Conservation (phyloP, 2,888 invertebrate species). For the Drosophila multiciliata region DNA sequence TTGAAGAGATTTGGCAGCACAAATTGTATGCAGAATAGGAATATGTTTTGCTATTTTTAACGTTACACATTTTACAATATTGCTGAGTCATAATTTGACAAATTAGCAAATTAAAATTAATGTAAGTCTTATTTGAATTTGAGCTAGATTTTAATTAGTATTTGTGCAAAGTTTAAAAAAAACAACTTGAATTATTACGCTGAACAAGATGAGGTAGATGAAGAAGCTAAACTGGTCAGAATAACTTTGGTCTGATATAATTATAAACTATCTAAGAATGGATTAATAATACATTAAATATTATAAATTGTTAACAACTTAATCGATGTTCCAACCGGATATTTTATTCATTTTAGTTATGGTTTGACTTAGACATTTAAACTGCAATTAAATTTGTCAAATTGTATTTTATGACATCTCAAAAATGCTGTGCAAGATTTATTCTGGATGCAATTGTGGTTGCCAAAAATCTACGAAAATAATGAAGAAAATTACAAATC, state of each 20-base stretch:
- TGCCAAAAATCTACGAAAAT: too few species aligned
- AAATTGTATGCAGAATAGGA: background rate
- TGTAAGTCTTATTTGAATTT: background rate
- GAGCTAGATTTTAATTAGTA: background rate
- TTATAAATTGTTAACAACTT: background rate
- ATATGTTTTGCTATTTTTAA: background rate
- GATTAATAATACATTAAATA: background rate
- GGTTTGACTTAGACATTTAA: background rate
- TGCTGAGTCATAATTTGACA: background rate
- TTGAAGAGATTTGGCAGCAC: background rate
- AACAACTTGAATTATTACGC: background rate
- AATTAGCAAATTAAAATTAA: rapidly evolving
- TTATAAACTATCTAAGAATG: background rate
- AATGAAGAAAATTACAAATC: too few species aligned
- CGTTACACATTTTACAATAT: background rate
- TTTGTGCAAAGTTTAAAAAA: background rate
- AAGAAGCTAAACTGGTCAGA: background rate
- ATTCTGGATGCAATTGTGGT: too few species aligned
- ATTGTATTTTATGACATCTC: background rate
- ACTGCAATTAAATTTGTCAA: background rate
- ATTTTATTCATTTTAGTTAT: background rate
- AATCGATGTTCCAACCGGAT: rapidly evolving
- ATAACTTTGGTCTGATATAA: background rate
- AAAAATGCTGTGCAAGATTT: too few species aligned
- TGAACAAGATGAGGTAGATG: background rate